Evolutionary conservation across 2,113 vertebrate species (phyloP), one percentile per base, ranked within the genome.

Genomic region (Electrona antarctica): DNA sequence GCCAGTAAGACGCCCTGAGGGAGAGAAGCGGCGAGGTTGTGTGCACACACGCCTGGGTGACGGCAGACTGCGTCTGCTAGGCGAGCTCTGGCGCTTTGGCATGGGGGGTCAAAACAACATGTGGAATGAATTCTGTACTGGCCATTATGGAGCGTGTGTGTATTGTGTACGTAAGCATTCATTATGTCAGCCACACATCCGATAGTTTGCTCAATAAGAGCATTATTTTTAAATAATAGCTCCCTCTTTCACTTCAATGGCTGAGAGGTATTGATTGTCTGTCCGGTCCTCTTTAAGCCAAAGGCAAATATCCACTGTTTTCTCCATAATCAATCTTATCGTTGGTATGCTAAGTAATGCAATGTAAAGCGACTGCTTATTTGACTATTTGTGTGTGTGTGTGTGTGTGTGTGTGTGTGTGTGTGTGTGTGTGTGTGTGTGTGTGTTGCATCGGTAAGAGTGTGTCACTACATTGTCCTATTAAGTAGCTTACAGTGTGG

Each of bases 221-320:
- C 56, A 47, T 84, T 33, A 58, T 78, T 83, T 79, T 79, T 60
- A 76, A 76, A 84, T 72, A 79, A 76, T 60, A 76, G 33, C 76
- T 73, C 15, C 56, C 13, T 64, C 65, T 29, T 77, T 84, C 59
- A 51, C 67, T 64, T 64, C 68, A 81, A 60, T 65, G 50, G 52
- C 12, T 73, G 62, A 76, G 66, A 71, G 60, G 77, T 83, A 83
- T 81, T 79, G 84, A 87, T 87, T 28, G 41, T 50, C 60, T 49
- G 65, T 73, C 72, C 61, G 52, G 75, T 82, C 60, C 70, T 69
- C 1, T 65, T 67, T 12, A 64, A 87, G 74, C 45, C 70, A 84
- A 84, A 80, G 77, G 76, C 68, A 77, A 83, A 87, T 76, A 77
- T 82, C 56, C 33, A 21, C 65, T 72, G 63, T 86, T 88, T 82